Evolutionary conservation across 92 coral and sea anemone species (phyloP).

Genomic region (Porites cylindrica): DNA sequence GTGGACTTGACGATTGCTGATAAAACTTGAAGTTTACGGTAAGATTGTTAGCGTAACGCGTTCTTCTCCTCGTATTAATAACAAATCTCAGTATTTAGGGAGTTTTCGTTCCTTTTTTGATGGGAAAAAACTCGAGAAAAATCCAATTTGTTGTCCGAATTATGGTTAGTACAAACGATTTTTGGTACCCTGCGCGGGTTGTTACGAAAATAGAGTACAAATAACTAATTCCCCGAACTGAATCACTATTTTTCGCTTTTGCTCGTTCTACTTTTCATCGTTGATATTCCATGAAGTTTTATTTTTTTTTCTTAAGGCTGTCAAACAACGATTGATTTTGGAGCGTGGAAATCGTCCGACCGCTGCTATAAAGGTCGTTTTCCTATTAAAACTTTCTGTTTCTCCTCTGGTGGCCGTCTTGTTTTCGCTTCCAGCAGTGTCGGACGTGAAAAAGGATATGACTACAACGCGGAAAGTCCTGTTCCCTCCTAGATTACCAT

Average conservation of each 20-base stretch:
- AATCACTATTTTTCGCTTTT: slow-evolving; percentile 13
- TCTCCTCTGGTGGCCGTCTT: slow-evolving; percentile 59
- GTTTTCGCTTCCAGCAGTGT: slow-evolving; percentile 58
- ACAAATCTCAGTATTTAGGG: not conserved
- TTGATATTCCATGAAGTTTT: not conserved
- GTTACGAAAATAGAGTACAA: slow-evolving; percentile 53
- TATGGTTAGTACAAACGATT: slow-evolving; percentile 14
- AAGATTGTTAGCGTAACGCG: slow-evolving; percentile 18
- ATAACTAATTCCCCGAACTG: slow-evolving; percentile 37
- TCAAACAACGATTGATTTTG: not conserved
- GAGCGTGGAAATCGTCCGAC: not conserved
- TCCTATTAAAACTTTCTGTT: slow-evolving; percentile 46
- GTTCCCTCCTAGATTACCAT: slow-evolving; percentile 7
- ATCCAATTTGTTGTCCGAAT: slow-evolving; percentile 32
- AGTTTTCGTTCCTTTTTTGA: not conserved
- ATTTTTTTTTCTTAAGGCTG: not conserved
- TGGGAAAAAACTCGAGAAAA: not conserved
- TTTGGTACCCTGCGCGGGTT: slow-evolving; percentile 66
- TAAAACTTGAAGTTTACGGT: slow-evolving; percentile 59
- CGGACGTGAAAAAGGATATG: slow-evolving; percentile 45
- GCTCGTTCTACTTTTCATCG: not conserved
- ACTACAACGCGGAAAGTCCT: not conserved
- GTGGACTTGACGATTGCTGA: slow-evolving; percentile 71
- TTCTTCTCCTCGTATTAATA: not conserved
- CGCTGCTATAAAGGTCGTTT: slow-evolving; percentile 36